Percentiles rank a stretch among this genome's conserved stretches.
phyloP scores from a whole-genome alignment of 2,797 vertebrate species.

The Masticophis lateralis region DNA sequence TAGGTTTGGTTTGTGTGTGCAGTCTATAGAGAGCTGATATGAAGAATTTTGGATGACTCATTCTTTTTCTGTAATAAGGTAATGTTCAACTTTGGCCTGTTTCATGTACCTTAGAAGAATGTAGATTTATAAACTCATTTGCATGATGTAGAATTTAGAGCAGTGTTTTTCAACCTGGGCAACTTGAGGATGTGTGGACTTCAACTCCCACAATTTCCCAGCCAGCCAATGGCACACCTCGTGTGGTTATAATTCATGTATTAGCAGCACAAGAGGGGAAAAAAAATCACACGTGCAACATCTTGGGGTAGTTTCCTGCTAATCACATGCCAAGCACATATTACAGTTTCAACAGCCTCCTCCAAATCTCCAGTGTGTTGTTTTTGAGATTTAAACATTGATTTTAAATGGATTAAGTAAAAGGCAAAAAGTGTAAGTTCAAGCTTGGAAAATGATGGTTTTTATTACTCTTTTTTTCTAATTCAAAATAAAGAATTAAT shows the following conservation, averaged over 20 bases:
- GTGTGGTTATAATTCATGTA: neutral
- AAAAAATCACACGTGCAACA: neutral
- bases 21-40: neutral
- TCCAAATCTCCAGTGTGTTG: neutral
- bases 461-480: neutral
- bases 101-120: neutral
- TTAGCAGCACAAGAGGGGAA: neutral
- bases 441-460: neutral
- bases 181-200: neutral
- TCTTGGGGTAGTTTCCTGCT: neutral
- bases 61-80: neutral
- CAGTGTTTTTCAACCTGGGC: neutral
- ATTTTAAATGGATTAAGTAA: neutral
- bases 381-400: neutral
- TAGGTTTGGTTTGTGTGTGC: neutral
- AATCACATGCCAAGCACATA: neutral
- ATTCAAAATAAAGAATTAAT: neutral
- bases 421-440: neutral
- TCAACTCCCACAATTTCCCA: neutral
- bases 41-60: neutral
- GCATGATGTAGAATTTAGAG: neutral
- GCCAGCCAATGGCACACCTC: neutral
- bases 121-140: neutral
- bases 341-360: neutral
- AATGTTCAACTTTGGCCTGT: neutral